Base-by-base conservation (phyloP, 2,888 invertebrate genomes). In the Lissocephala sabroskyi region DNA sequence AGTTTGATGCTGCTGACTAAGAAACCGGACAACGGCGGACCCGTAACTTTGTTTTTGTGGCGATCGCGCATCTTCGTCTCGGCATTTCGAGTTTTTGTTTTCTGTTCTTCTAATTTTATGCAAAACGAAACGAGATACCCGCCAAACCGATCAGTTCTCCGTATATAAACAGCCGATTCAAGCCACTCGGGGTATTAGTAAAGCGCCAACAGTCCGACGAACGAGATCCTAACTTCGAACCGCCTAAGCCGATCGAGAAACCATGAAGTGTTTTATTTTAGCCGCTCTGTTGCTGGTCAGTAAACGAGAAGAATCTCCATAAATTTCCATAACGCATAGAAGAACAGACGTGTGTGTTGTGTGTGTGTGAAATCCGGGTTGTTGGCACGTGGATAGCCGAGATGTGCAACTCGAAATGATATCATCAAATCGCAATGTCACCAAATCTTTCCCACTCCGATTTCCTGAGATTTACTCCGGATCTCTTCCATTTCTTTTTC, bases 281-380 rank as follows among this genome's bases (percentile, higher is more conserved):
- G 77, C 79, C 66, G 58, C 74, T 30, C 56, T 79, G 41, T 45
- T 80, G 63, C 67, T 80, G 80, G 80, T 80, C 73, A 79, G 79
- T 79, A 75, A 44, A 36, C 45, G 48, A 61, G 56, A 56, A 46
- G 9, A 45, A 40, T 42, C 28, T 58, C 33, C 48, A 57, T 41
- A 16, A 56, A 48, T 49, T 35, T 28, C 28, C 10, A 35, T 28
- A 11, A 9, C 11, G 13, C 39, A 26, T 40, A 10, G 23, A 17
- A 35, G 41, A 3, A 23, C 40, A 13, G 10, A 16, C 16, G 35
- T 35, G 35, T 35, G 35, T 17, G 17, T 35, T 13, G 6, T 13
- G 10, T 35, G 17, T 35, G 2, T 35, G 9, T 17, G 45, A 62
- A 63, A 57, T 68, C 76, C 68, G 68, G 76, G 51, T 68, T n/a